phyloP scores from a whole-genome alignment of 2,797 vertebrate genomes.

The Zenarchopterus dispar region DNA sequence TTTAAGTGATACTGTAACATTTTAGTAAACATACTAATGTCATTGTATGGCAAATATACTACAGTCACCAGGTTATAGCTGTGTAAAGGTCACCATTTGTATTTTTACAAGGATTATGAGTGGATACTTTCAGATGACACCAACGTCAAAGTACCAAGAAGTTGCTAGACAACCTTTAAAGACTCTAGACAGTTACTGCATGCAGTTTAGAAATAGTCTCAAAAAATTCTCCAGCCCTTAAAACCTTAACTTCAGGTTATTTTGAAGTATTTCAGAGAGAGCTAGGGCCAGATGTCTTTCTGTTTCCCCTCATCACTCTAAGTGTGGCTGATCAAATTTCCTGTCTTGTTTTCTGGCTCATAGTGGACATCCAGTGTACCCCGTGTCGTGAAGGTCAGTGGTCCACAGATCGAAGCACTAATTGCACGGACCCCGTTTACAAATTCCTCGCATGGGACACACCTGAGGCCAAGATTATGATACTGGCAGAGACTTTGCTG shows the following conservation, averaged over 20 bases:
- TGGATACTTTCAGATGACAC: background rate
- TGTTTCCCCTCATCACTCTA: background rate
- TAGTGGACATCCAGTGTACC: constrained; percentile 81
- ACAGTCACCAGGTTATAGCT: background rate
- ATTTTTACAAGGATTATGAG: background rate
- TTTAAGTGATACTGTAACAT: too few relatives aligned
- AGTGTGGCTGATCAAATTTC: background rate
- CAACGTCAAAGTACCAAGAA: background rate
- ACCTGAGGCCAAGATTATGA: constrained; percentile 65
- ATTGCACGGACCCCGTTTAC: constrained; percentile 79
- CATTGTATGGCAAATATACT: background rate
- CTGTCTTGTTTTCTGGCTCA: constrained; percentile 15
- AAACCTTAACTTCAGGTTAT: background rate
- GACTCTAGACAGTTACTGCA: background rate
- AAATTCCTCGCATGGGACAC: constrained; percentile 80
- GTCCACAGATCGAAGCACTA: constrained; percentile 73
- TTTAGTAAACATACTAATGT: background rate
- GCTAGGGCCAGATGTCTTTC: background rate
- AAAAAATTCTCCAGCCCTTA: background rate
- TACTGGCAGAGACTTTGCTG: constrained; percentile 52
- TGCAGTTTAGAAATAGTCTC: background rate
- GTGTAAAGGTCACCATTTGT: background rate
- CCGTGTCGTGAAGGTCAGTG: constrained; percentile 81
- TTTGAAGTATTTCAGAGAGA: background rate
- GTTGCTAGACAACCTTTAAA: constrained; percentile 5